Conservation (phyloP, 2,113 vertebrate species). For the Neodon shergylaensis region DNA sequence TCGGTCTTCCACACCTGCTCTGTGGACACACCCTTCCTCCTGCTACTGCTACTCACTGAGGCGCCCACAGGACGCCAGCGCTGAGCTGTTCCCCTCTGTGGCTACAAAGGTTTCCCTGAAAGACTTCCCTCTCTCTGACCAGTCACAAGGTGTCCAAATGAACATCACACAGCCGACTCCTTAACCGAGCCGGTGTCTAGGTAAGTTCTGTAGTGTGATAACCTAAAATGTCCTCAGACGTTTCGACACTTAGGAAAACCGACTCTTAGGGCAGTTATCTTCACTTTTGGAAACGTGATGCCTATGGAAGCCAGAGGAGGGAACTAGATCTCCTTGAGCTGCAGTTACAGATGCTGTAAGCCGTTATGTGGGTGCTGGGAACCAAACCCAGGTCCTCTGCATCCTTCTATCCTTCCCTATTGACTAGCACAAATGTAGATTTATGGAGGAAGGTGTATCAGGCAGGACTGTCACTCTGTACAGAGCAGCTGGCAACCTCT, state of each 20-base stretch:
- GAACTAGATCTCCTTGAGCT: neutral
- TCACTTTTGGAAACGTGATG: neutral
- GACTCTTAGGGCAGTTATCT: neutral
- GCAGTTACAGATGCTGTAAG: neutral
- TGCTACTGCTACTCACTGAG: neutral
- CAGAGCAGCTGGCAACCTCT: slow-evolving; percentile 85
- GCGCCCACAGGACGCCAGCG: neutral
- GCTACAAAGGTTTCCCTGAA: neutral
- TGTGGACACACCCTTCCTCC: neutral
- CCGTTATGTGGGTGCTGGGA: neutral
- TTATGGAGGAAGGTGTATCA: neutral
- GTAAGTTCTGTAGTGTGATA: neutral
- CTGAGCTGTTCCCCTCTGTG: neutral
- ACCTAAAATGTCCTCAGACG: neutral
- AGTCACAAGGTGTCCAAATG: neutral
- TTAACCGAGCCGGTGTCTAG: neutral
- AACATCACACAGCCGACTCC: neutral
- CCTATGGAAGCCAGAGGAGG: neutral
- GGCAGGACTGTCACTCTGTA: slow-evolving; percentile 80
- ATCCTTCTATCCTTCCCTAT: too few relatives aligned
- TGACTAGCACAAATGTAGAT: neutral
- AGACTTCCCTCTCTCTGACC: neutral
- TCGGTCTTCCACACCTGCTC: neutral
- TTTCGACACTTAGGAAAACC: neutral
- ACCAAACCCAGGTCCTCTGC: neutral